Evolutionary conservation across 1,140 invertebrate species (phyloP).

Genomic region (Trichogramma pretiosum): DNA sequence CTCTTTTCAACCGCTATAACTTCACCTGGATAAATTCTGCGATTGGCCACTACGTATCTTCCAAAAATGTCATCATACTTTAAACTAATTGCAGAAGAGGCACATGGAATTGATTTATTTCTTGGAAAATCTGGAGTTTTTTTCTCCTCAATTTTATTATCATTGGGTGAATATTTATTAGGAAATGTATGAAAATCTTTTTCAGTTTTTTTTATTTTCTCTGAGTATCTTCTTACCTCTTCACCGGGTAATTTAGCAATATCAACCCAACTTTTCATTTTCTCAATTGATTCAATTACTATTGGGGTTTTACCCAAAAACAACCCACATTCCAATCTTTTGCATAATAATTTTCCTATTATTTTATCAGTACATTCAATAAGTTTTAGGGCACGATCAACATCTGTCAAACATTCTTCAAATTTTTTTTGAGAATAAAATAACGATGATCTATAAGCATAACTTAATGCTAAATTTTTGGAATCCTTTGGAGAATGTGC

Average conservation of each 20-base stretch:
- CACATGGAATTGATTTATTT: conserved; percentile 47
- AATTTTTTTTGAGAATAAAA: conserved; percentile 54
- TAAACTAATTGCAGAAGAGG: conserved; percentile 52
- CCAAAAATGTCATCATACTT: conserved; percentile 50
- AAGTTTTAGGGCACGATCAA: conserved; percentile 25
- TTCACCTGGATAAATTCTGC: conserved; percentile 62
- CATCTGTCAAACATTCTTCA: conserved; percentile 49
- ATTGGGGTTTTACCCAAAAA: background rate
- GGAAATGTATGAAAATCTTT: background rate
- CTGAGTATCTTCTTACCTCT: background rate
- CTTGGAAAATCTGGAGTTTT: background rate
- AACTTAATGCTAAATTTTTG: conserved; percentile 51
- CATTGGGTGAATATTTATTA: background rate
- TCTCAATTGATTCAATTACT: background rate
- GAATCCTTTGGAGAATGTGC: conserved; percentile 47
- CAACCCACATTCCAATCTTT: conserved; percentile 19
- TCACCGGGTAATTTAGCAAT: too few species aligned
- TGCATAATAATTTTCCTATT: conserved; percentile 21
- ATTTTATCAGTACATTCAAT: conserved; percentile 26
- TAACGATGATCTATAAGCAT: conserved; percentile 62
- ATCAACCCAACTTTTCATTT: too few species aligned
- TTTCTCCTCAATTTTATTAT: background rate
- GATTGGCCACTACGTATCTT: conserved; percentile 54
- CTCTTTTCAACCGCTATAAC: conserved; percentile 69
- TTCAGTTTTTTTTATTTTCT: background rate